Conservation (phyloP, 2,113 vertebrate genomes). For the Hippolais icterina region DNA sequence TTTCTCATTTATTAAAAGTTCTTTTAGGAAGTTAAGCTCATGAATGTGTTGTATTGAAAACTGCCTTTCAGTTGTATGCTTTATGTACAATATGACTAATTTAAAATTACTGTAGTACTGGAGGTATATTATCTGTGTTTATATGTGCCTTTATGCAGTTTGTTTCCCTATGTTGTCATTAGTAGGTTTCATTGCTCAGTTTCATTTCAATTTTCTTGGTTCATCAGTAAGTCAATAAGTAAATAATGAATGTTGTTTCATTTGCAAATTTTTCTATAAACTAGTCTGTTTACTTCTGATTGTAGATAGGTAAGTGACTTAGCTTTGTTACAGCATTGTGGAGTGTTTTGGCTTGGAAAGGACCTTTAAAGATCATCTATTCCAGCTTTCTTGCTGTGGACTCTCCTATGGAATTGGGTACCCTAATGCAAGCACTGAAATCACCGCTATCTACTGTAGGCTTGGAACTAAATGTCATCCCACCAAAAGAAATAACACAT, state of each 20-base stretch:
- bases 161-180: background rate
- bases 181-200: background rate
- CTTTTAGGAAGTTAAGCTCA: background rate
- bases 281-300: background rate
- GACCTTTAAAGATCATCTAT: background rate
- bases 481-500: background rate
- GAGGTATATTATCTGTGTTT: background rate
- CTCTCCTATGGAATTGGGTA: background rate
- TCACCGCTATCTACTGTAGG: background rate
- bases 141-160: background rate
- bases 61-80: background rate
- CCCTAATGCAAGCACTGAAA: background rate
- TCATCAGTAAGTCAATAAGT: background rate
- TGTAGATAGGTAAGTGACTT: background rate
- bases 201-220: background rate
- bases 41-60: background rate
- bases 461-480: background rate
- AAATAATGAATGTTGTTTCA: background rate
- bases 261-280: background rate
- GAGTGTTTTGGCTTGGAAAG: background rate
- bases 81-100: background rate
- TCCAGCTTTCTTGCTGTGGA: background rate
- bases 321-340: background rate
- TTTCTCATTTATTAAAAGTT: background rate
- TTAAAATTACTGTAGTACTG: background rate